phyloP scores from a whole-genome alignment of 2,113 vertebrate species.

The Psophia crepitans region DNA sequence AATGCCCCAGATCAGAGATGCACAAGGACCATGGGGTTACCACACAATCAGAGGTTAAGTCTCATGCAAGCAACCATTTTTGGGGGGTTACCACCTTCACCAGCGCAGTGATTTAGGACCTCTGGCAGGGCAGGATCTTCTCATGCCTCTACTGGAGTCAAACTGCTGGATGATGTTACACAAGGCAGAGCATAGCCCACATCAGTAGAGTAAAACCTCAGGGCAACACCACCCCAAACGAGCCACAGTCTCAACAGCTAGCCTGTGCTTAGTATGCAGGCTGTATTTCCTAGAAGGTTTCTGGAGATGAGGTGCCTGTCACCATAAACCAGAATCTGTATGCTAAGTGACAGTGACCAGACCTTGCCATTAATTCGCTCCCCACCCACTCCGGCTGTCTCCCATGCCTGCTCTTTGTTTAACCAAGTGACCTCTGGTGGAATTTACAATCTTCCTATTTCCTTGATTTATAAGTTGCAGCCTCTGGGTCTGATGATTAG shows the following conservation, averaged over 20 bases:
- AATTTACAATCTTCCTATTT: neutral
- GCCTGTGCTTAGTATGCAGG: neutral
- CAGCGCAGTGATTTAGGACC: neutral
- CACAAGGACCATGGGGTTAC: neutral
- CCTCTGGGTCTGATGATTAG: neutral
- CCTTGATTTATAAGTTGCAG: conserved; percentile 19
- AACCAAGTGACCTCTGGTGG: conserved; percentile 26
- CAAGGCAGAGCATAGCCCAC: neutral
- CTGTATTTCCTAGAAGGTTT: neutral
- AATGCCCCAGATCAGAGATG: neutral
- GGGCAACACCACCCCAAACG: neutral
- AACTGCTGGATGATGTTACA: neutral
- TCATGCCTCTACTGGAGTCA: neutral
- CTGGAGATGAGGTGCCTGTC: neutral
- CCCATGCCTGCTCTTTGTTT: neutral
- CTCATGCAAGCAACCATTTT: neutral
- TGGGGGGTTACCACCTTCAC: neutral
- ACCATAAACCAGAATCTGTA: neutral
- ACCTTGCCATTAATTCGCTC: neutral
- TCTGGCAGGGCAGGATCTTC: neutral
- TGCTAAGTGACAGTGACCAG: neutral
- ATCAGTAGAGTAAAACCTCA: neutral
- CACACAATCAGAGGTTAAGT: neutral
- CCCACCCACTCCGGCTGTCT: neutral
- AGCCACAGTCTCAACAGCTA: neutral